phyloP scores from a whole-genome alignment of 2,888 invertebrate genomes.

The Quadriops clusia region DNA sequence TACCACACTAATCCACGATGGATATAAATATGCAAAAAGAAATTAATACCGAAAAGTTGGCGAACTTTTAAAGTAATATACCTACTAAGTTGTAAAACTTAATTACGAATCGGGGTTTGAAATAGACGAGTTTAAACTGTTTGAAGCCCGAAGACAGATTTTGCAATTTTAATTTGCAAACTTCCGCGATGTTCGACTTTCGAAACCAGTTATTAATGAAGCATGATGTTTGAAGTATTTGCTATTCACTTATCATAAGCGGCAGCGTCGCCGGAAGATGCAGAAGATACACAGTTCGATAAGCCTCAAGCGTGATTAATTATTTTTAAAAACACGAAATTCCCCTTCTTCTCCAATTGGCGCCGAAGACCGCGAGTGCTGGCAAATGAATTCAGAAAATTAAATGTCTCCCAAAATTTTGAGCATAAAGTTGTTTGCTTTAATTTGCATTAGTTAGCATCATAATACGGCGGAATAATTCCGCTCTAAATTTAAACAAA shows the following conservation, averaged over 20 bases:
- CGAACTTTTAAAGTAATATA: conserved; percentile 18
- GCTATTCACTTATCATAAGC: too few species aligned
- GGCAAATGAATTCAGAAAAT: conserved; percentile 19
- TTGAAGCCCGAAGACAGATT: conserved; percentile 26
- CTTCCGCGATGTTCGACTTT: conserved; percentile 24
- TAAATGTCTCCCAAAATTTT: conserved; percentile 19
- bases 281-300: background rate
- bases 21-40: too few species aligned
- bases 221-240: conserved; percentile 23
- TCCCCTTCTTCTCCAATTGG: conserved; percentile 9
- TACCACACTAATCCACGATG: too few species aligned
- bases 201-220: conserved; percentile 25
- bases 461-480: background rate
- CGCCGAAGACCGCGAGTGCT: conserved; percentile 13
- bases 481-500: too few species aligned
- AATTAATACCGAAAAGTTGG: background rate
- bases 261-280: too few species aligned
- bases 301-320: background rate
- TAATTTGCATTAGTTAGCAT: conserved; percentile 1
- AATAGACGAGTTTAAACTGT: conserved; percentile 26
- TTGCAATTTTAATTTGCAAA: conserved; percentile 29
- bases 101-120: conserved; percentile 25
- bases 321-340: too few species aligned
- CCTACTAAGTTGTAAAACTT: conserved; percentile 25
- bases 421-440: conserved; percentile 21